Base-by-base conservation (phyloP, 2,888 invertebrate species). In the Bibio marci region DNA sequence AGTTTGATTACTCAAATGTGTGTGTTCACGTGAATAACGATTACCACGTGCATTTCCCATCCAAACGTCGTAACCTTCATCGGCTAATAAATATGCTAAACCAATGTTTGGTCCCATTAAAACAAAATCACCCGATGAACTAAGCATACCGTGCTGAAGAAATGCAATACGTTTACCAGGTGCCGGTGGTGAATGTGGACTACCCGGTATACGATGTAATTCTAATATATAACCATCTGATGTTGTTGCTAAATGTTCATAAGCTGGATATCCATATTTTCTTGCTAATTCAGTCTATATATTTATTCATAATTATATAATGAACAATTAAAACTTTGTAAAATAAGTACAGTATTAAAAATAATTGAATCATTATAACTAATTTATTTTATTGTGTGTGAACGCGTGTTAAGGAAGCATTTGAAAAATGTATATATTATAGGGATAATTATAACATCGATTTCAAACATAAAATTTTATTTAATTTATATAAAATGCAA, bases 141-240 rank as follows among this genome's bases (percentile, higher is more conserved):
- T 73, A 19, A 83, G 58, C 3, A 90, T 59, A 1, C 88, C 81
- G 47, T 80, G 80, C 62, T 76, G 70, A 34, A 80, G 43, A 37
- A 79, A 67, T 1, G 74, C 69, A 2, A 70, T 65, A 1, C 71
- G 70, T 42, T 63, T 69, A 12, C 60, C 63, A n/a, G 54, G 46
- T n/a, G 59, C 56, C 7, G 64, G 62, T 1, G 43, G 44, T 39
- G 56, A 49, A 25, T 58, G 57, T 8, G 62, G 59, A 2, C 65
- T 66, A 35, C 67, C 62, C 1, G 68, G 65, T 35, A 88, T 77
- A 41, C 87, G 69, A 51, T 86, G 82, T 58, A 87, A 52, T 42
- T 71, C 67, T 47, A 90, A 63, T 19, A 82, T 71, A 53, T 83
- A 88, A 2, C 81, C 82, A 63, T 90, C 88, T 27, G 66, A 55